phyloP scores from a whole-genome alignment of 2,113 vertebrate genomes.

The Atrichornis clamosus region DNA sequence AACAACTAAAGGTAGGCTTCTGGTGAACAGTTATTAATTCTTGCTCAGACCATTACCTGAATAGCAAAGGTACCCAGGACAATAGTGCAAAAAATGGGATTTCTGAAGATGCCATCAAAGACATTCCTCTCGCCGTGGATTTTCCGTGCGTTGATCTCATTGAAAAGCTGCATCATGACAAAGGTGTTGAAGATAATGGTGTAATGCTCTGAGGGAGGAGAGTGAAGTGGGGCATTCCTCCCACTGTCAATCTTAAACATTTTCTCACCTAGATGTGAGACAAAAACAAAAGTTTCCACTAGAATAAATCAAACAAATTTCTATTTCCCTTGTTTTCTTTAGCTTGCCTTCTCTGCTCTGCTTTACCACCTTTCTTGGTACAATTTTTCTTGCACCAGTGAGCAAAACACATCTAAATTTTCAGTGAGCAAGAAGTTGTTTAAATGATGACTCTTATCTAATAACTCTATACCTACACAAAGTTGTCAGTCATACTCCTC shows the following conservation, averaged over 20 bases:
- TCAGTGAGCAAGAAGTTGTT: neutral
- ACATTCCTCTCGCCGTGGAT: constrained; percentile 98
- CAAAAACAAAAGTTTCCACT: neutral
- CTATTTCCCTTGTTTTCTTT: neutral
- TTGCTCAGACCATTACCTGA: constrained; percentile 79
- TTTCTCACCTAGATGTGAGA: constrained; percentile 80
- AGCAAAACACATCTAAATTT: neutral
- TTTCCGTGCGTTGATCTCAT: constrained; percentile 97
- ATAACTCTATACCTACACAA: neutral
- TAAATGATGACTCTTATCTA: neutral
- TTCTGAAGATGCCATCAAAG: constrained; percentile 95
- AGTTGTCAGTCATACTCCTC: neutral
- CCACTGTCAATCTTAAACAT: constrained; percentile 97
- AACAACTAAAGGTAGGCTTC: neutral
- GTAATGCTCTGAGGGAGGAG: constrained; percentile 96
- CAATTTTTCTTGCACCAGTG: neutral
- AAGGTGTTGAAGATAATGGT: constrained; percentile 99
- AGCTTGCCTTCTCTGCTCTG: neutral
- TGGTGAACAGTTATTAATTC: neutral
- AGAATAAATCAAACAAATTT: neutral
- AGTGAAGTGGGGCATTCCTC: constrained; percentile 90
- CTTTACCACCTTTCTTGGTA: neutral
- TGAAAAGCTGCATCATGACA: constrained; percentile 99
- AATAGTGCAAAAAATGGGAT: constrained; percentile 97
- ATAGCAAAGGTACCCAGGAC: constrained; percentile 92